These are phyloP conservation scores for Luperina nickerlii DNA, from an alignment of 2,888 invertebrate species.

Conservation along the genomic window DNA sequence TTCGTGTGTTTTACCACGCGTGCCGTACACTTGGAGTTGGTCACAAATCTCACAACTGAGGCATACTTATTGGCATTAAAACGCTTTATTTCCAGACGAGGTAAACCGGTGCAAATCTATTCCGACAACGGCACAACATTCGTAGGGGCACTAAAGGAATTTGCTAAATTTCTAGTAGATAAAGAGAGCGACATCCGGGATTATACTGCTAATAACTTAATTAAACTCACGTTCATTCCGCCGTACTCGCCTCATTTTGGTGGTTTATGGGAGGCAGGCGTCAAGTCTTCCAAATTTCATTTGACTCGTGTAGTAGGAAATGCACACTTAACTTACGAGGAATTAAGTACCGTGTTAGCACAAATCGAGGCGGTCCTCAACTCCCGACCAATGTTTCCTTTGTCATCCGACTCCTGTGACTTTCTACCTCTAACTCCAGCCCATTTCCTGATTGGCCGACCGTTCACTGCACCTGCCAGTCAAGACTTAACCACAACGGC, in stretches of 20 bases:
- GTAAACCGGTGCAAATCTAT: conserved; percentile 10
- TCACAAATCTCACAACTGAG: not conserved
- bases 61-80: conserved; percentile 4
- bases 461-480: not conserved
- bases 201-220: no score
- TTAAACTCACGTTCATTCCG: not conserved
- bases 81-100: conserved; percentile 17
- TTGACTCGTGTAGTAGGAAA: no score
- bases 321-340: not conserved
- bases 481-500: not conserved
- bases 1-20: not conserved
- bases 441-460: no score
- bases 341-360: conserved; percentile 3
- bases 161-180: not conserved
- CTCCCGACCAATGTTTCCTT: conserved; percentile 8
- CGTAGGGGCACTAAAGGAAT: not conserved
- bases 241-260: not conserved
- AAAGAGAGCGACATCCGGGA: not conserved
- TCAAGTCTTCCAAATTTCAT: no score
- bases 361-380: conserved; percentile 21
- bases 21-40: not conserved
- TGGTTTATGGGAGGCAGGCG: no score
- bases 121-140: conserved; percentile 17
- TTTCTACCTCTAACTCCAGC: no score
- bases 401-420: no score